These are phyloP conservation scores for Podocnemis expansa DNA, from an alignment of 2,113 vertebrate genomes.

Conservation along the genomic window DNA sequence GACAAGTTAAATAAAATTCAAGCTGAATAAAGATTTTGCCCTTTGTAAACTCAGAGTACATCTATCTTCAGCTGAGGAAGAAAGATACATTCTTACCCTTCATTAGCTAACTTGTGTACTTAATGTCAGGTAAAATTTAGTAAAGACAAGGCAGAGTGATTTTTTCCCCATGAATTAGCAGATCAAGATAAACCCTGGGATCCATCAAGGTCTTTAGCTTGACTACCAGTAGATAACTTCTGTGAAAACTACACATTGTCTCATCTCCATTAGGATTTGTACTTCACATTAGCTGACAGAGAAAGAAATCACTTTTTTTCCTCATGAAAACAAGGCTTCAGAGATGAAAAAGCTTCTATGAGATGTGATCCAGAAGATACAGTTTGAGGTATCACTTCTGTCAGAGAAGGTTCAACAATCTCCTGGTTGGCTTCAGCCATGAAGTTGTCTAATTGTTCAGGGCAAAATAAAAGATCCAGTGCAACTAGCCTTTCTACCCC, in stretches of 20 bases:
- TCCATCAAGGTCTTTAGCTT: background rate
- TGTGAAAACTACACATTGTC: background rate
- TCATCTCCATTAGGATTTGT: background rate
- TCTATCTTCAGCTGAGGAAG: background rate
- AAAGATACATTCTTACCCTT: background rate
- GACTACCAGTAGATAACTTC: background rate
- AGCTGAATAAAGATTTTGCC: background rate
- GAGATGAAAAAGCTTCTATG: background rate
- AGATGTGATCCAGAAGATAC: background rate
- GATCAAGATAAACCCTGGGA: background rate
- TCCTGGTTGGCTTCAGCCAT: background rate
- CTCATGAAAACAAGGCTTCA: background rate
- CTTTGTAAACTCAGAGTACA: background rate
- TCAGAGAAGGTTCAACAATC: background rate
- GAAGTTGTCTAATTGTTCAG: background rate
- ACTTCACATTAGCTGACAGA: background rate
- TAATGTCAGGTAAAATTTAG: background rate
- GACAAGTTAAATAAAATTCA: background rate
- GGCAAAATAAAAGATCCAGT: background rate
- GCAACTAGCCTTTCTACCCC: background rate
- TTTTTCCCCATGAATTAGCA: background rate
- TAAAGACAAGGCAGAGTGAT: background rate
- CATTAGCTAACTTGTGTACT: background rate
- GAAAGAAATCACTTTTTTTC: background rate
- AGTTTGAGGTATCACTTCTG: rapidly evolving